These are phyloP conservation scores for Drosophila nigromelanica DNA, from an alignment of 1,140 invertebrate species.

Conservation along the genomic window DNA sequence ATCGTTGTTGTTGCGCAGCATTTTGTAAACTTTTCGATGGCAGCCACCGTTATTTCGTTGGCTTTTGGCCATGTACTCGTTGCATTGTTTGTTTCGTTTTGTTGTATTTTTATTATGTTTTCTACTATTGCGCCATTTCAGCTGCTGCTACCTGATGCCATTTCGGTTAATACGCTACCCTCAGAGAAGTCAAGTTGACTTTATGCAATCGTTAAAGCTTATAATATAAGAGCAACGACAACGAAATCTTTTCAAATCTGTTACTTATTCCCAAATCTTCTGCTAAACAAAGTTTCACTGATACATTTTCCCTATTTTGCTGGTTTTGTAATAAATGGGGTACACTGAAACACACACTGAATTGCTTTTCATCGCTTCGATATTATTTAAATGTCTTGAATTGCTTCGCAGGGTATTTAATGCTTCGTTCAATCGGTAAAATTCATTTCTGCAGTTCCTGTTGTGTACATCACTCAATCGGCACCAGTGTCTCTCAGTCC, in stretches of 20 bases:
- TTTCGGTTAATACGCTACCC: slow-evolving; percentile 21
- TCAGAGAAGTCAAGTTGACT: background rate
- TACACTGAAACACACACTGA: no score
- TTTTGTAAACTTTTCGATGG: slow-evolving; percentile 53
- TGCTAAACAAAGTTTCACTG: no score
- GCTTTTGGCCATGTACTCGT: slow-evolving; percentile 29
- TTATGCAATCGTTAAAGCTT: background rate
- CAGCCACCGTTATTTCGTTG: slow-evolving; percentile 46
- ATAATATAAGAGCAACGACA: no score
- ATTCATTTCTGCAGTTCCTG: background rate
- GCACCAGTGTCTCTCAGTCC: slow-evolving; percentile 19
- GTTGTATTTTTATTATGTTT: slow-evolving; percentile 61
- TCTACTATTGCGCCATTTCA: slow-evolving; percentile 54
- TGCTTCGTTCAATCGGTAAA: background rate
- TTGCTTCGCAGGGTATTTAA: slow-evolving; percentile 2
- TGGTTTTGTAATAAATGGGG: no score
- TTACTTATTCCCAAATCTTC: no score
- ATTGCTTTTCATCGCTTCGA: no score
- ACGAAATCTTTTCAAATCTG: no score
- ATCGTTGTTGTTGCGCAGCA: background rate
- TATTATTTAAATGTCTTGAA: no score
- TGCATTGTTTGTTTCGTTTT: slow-evolving; percentile 39
- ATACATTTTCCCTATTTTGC: no score
- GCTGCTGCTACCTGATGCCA: slow-evolving; percentile 44
- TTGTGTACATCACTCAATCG: slow-evolving; percentile 55